Percentiles rank a stretch among this genome's conserved stretches.
Evolutionary conservation across 2,888 invertebrate genomes (phyloP).

Genomic region (Ectobius pallidus): DNA sequence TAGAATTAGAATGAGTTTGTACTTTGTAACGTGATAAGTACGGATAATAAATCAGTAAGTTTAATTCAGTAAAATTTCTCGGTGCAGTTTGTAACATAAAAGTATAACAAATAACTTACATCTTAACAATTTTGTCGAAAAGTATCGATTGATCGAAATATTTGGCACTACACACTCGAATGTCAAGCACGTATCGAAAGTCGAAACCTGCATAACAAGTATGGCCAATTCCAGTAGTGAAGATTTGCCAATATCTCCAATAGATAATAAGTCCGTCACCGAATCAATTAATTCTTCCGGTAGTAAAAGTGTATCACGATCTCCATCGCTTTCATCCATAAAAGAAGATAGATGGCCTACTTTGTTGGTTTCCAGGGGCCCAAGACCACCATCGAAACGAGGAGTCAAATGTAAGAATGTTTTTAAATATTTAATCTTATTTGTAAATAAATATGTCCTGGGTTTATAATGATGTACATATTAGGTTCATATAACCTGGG

Average conservation of each 20-base stretch:
- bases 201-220: constrained; percentile 39
- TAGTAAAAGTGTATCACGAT: constrained; percentile 58
- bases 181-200: not conserved
- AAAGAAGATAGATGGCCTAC: constrained; percentile 58
- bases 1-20: no score
- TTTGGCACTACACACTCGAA: no score
- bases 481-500: no score
- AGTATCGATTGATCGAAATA: no score
- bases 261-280: constrained; percentile 48
- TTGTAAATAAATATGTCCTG: no score
- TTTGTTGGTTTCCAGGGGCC: constrained; percentile 36
- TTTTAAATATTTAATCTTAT: not conserved
- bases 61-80: no score
- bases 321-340: constrained; percentile 63
- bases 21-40: no score
- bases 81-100: no score
- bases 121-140: no score
- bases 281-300: constrained; percentile 44
- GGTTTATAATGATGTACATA: no score
- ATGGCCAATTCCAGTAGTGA: constrained; percentile 53
- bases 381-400: not conserved
- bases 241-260: constrained; percentile 54
- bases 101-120: no score
- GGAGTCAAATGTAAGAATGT: constrained; percentile 12
- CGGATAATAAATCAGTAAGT: no score